Percentiles rank a stretch among this genome's conserved stretches.
Evolutionary conservation across 2,113 vertebrate genomes (phyloP).

Genomic region (Notothenia coriiceps): DNA sequence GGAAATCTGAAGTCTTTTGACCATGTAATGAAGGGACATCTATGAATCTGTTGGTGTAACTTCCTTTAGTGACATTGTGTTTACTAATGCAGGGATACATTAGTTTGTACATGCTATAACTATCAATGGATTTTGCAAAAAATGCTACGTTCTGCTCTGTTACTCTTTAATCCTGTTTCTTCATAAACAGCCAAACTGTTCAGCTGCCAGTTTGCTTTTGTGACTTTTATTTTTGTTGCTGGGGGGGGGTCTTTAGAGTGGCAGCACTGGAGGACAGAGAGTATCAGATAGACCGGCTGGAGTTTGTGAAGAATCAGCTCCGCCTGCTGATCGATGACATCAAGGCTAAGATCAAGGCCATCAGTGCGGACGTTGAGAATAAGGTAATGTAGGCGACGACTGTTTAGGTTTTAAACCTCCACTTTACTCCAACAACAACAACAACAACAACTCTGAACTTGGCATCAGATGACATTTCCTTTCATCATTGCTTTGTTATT

Average conservation of each 20-base stretch:
- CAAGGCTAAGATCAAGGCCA: conserved; percentile 91
- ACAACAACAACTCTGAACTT: no score
- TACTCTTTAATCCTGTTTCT: not conserved
- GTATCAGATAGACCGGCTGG: conserved; percentile 90
- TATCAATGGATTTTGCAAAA: not conserved
- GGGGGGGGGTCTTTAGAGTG: conserved; percentile 82
- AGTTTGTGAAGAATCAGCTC: conserved; percentile 94
- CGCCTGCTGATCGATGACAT: conserved; percentile 91
- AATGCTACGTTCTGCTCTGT: not conserved
- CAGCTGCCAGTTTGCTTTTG: conserved; percentile 8
- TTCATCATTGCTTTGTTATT: no score
- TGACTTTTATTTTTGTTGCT: conserved; percentile 36
- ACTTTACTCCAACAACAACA: no score
- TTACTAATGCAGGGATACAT: not conserved
- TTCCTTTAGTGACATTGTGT: not conserved
- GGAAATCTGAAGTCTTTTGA: not conserved
- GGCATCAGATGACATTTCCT: no score
- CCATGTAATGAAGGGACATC: not conserved
- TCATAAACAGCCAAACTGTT: not conserved
- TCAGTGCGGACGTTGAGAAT: conserved; percentile 92
- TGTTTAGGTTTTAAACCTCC: no score
- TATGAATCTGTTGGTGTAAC: not conserved
- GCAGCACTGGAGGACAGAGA: conserved; percentile 92
- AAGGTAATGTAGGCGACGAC: conserved; percentile 82
- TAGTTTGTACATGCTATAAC: no score